Base-by-base conservation (phyloP, 1,140 invertebrate species). In the Dendroctonus ponderosae region DNA sequence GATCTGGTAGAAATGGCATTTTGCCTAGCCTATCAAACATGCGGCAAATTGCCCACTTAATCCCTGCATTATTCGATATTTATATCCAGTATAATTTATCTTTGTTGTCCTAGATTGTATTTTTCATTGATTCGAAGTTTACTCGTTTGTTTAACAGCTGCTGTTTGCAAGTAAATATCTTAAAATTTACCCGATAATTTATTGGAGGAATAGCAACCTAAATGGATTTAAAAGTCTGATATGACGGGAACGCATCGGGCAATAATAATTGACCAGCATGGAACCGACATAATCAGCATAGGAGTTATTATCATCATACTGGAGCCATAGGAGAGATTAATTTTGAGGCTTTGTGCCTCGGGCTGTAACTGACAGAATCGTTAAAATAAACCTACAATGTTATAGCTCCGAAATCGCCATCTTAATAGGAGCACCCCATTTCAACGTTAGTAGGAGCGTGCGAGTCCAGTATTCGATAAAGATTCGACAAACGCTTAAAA, bases 381-480 rank as follows among this genome's bases (percentile, higher is more conserved):
- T 72, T 72, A 68, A 72, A 72, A 70, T 72, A 68, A 71, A 63
- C 70, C 65, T 62, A 62, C 67, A 71, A 71, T 67, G 67, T 66
- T 44, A 62, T 69, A 57, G 62, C 62, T 54, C 42, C 60, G 48
- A 62, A 62, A 62, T 62, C 42, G 62, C 62, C 62, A 57, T 57
- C 54, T 65, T 65, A 57, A 57, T 65, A 50, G 56, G 54, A 44
- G 61, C 61, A 52, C 54, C 54, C 52, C 49, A 48, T 65, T 58
- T 65, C 62, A 14, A 49, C 39, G n/a, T 57, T 65, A 65, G 52
- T 62, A 8, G 6, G 60, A 5, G 49, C 43, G 26, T 26, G 26
- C 26, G 26, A 26, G 26, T 26, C 26, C 26, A 26, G 26, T 26
- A 26, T 26, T 26, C 26, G 26, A 26, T 26, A 26, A 26, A 26